These are phyloP conservation scores for Notolabrus celidotus DNA, from an alignment of 2,797 vertebrate genomes.

Conservation along the genomic window DNA sequence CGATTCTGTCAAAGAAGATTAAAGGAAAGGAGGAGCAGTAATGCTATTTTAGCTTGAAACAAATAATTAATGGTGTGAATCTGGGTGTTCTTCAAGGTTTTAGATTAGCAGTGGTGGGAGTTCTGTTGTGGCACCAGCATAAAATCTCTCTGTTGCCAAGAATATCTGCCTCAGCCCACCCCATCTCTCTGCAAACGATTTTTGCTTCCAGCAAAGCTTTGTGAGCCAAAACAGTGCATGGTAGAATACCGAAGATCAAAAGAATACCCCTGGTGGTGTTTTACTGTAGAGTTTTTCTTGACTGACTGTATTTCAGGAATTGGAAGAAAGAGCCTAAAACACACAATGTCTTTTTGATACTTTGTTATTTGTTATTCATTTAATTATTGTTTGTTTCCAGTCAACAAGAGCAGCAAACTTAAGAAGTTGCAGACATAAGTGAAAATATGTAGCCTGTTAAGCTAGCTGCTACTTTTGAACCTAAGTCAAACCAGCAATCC, in stretches of 20 bases:
- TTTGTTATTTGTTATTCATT: neutral
- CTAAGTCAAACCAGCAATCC: no score
- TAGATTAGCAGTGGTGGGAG: conserved; percentile 48
- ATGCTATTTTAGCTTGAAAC: conserved; percentile 40
- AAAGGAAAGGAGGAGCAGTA: conserved; percentile 2
- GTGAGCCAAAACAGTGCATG: conserved; percentile 23
- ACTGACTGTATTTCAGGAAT: neutral
- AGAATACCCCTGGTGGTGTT: conserved; percentile 21
- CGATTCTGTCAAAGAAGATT: conserved; percentile 33
- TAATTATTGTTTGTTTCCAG: neutral
- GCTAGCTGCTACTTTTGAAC: neutral
- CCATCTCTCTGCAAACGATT: conserved; percentile 4
- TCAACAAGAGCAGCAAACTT: neutral
- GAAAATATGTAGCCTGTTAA: no score
- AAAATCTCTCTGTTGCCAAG: conserved; percentile 41
- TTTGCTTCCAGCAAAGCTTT: conserved; percentile 20
- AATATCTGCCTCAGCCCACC: conserved; percentile 27
- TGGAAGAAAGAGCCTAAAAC: neutral
- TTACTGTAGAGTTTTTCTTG: conserved; percentile 3
- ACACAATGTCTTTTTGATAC: neutral
- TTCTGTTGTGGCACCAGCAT: conserved; percentile 27
- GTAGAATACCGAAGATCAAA: conserved; percentile 28
- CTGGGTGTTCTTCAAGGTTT: conserved; percentile 37
- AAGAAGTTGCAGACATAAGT: neutral
- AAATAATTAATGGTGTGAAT: conserved; percentile 44